phyloP scores from a whole-genome alignment of 92 coral and sea anemone species.

The Ricordea florida region DNA sequence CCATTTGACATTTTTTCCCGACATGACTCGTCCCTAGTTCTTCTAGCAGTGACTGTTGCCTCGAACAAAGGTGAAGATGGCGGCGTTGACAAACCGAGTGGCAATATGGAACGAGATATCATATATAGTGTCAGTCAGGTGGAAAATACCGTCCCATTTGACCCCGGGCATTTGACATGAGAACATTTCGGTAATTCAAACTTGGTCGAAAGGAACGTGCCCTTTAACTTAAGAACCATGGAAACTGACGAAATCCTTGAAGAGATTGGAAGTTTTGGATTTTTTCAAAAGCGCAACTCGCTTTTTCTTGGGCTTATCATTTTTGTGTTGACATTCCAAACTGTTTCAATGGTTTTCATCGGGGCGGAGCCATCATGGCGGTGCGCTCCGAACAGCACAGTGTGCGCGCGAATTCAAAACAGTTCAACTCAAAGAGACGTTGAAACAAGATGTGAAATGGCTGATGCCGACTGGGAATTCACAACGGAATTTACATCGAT shows the following conservation, averaged over 20 bases:
- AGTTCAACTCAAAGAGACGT: conserved; percentile 45
- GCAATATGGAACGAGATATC: too few species aligned
- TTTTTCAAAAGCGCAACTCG: conserved; percentile 86
- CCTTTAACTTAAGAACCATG: too few species aligned
- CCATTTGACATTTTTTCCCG: too few species aligned
- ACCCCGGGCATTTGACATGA: too few species aligned
- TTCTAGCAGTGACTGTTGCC: too few species aligned
- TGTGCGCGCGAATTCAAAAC: conserved; percentile 74
- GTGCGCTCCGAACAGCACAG: conserved; percentile 54
- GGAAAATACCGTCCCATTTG: too few species aligned
- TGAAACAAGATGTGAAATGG: conserved; percentile 77
- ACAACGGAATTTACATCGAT: conserved; percentile 82
- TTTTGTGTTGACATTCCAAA: conserved; percentile 88
- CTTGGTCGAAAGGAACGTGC: too few species aligned
- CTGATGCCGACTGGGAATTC: conserved; percentile 87
- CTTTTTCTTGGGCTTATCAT: conserved; percentile 73
- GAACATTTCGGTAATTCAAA: too few species aligned
- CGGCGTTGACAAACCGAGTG: too few species aligned
- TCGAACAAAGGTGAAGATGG: too few species aligned
- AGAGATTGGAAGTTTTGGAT: conserved; percentile 85
- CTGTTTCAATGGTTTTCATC: conserved; percentile 90
- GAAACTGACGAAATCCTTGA: conserved; percentile 82
- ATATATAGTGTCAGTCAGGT: too few species aligned
- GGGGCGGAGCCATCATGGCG: conserved; percentile 93
- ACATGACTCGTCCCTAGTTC: too few species aligned